These are phyloP conservation scores for Grapholita molesta DNA, from an alignment of 1,140 invertebrate species.

Conservation along the genomic window DNA sequence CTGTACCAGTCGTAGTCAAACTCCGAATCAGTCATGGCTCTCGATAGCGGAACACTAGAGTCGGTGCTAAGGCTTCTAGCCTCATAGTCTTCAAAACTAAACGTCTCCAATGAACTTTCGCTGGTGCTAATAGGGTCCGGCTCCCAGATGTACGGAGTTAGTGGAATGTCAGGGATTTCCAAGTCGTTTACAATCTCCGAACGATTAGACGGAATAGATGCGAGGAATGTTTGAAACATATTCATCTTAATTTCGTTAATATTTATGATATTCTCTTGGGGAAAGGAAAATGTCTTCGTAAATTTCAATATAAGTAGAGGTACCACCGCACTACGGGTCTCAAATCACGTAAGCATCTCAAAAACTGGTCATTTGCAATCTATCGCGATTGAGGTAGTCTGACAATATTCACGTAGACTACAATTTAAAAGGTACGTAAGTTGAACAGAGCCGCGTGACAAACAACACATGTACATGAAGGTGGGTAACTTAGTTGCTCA, in stretches of 20 bases:
- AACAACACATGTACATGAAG: too few species aligned
- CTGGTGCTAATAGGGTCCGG: slow-evolving; percentile 23
- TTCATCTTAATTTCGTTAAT: slow-evolving; percentile 35
- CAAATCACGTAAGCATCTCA: slow-evolving; percentile 35
- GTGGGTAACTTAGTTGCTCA: too few species aligned
- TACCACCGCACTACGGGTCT: slow-evolving; percentile 28
- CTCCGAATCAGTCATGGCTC: slow-evolving; percentile 63
- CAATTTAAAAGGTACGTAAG: too few species aligned
- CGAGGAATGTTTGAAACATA: slow-evolving; percentile 53
- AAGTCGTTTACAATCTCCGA: slow-evolving; percentile 55
- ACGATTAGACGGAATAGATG: slow-evolving; percentile 51
- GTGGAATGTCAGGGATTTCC: slow-evolving; percentile 48
- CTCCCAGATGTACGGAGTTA: slow-evolving; percentile 48
- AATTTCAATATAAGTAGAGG: too few species aligned
- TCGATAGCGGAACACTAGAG: slow-evolving; percentile 54
- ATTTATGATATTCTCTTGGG: neutral
- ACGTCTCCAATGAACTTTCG: neutral
- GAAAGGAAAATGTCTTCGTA: neutral
- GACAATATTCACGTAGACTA: neutral
- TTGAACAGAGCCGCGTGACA: neutral
- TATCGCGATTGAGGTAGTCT: neutral
- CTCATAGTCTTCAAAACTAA: slow-evolving; percentile 27
- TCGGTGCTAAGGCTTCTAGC: slow-evolving; percentile 38
- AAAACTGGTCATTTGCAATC: neutral
- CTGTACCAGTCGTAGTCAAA: slow-evolving; percentile 56